Base-by-base conservation (phyloP, 2,888 invertebrate species). In the Rhabditophanes sp. region DNA sequence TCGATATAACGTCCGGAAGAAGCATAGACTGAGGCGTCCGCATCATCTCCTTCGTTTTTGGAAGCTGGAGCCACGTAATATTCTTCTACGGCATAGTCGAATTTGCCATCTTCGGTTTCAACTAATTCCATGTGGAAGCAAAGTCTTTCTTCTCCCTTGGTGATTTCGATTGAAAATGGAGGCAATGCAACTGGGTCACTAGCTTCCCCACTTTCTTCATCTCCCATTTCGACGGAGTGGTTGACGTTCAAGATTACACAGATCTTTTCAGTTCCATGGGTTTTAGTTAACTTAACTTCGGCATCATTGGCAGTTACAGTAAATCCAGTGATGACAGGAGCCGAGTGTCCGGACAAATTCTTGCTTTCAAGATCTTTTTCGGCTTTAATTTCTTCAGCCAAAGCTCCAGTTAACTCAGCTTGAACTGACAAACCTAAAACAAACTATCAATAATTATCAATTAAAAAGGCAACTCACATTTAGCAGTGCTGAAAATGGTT, bases 381-480 rank as follows among this genome's bases (percentile, higher is more conserved):
- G 0, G 82, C 80, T 17, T 80, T 74, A 44, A 93, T 88, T 71
- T 93, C 90, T 60, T 90, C 84, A 1, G 80, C 78, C 17, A 93
- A 70, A 65, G 88, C 90, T 64, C 83, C 82, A 0, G 82, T 78
- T 30, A 93, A 71, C 63, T 68, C 66, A 19, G 48, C 42, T 5
- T 49, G 41, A 5, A 53, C 53, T 2, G 51, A 46, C 22, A 42
- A n/a, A n/a, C n/a, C n/a, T 20, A 18, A 31, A 31, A n/a, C 12
- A 18, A 24, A 25, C 23, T 9, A 15, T 16, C 5, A 29, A 19
- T n/a, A 29, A 25, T 25, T 25, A 9, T n/a, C n/a, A n/a, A n/a
- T n/a, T n/a, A n/a, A n/a, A n/a, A n/a, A n/a, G n/a, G n/a, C n/a
- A n/a, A n/a, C n/a, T n/a, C n/a, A n/a, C n/a, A n/a, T n/a, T n/a